Base-by-base conservation (phyloP, 2,888 invertebrate genomes). In the Volucella inanis region DNA sequence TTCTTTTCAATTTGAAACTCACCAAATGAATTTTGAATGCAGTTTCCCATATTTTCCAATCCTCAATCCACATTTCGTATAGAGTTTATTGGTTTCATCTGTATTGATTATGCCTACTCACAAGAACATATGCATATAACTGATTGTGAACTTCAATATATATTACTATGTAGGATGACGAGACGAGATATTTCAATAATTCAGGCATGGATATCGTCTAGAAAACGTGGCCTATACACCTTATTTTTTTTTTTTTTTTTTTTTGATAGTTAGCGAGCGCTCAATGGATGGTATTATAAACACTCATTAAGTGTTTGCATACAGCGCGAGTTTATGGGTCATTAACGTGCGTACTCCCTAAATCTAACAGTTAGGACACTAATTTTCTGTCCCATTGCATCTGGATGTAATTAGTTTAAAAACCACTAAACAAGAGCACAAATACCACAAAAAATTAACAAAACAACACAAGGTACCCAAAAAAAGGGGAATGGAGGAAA, bases 11-110 rank as follows among this genome's bases (percentile, higher is more conserved):
- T 31, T 31, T 31, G 6, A 31, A 31, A 31, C 31, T 45, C 50
- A 52, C 45, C 65, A 71, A 72, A 72, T 81, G 64, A 81, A 76
- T 76, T 72, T 74, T 47, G 72, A 74, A 78, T 68, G 41, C 47
- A 71, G 50, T 62, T 72, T 39, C 45, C 74, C 52, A 64, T 59
- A 57, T 62, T 67, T 70, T 39, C 14, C 15, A 2, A 38, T 31
- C 39, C 18, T 15, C 75, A 47, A 38, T 39, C 43, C 43, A 61
- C 12, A 8, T 3, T 41, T 6, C 52, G 15, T 14, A 10, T 41
- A 45, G 47, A 10, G 45, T n/a, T 39, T 22, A 12, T 11, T 22
- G 31, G 22, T 10, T 45, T 38, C 11, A 54, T 72, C 59, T 14
- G 67, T 64, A 39, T 62, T 47, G 3, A 4, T 22, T 22, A 22